Conservation (phyloP, 2,113 vertebrate genomes). For the Trichomycterus rosablanca region DNA sequence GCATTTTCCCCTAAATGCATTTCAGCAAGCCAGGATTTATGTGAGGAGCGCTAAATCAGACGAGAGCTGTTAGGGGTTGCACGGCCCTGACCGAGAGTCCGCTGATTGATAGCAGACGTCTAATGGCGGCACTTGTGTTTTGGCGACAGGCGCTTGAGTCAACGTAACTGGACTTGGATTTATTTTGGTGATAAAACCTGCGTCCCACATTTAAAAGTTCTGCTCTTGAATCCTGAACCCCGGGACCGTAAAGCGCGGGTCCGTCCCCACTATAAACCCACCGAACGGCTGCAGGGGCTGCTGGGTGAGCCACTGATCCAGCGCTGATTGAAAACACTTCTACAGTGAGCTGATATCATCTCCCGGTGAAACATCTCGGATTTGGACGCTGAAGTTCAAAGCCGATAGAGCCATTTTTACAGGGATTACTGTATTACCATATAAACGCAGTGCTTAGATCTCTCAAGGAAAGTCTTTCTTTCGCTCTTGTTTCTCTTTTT, state of each 20-base stretch:
- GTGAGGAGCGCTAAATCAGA: conserved; percentile 46
- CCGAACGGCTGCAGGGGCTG: conserved; percentile 28
- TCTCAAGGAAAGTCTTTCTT: background rate
- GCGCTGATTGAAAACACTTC: conserved; percentile 27
- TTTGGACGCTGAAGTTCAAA: conserved; percentile 13
- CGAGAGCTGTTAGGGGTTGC: conserved; percentile 21
- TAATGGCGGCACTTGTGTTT: conserved; percentile 56
- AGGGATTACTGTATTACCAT: background rate
- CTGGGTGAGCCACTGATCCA: conserved; percentile 14
- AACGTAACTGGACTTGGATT: conserved; percentile 55
- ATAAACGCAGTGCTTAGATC: conserved; percentile 4
- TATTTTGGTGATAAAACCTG: conserved; percentile 59
- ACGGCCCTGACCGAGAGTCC: conserved; percentile 42
- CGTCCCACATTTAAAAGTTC: conserved; percentile 39
- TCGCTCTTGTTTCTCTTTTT: background rate
- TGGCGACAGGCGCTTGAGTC: conserved; percentile 56
- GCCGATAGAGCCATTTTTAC: conserved; percentile 7
- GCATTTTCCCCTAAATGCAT: background rate
- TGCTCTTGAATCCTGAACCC: conserved; percentile 34
- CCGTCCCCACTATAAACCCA: conserved; percentile 35
- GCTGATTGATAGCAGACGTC: conserved; percentile 59
- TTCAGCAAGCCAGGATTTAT: conserved; percentile 50
- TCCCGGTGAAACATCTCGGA: conserved; percentile 8
- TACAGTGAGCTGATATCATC: conserved; percentile 24
- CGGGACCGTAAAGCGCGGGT: conserved; percentile 31